Conservation (phyloP, 2,113 vertebrate species). For the Scytalopus superciliaris region DNA sequence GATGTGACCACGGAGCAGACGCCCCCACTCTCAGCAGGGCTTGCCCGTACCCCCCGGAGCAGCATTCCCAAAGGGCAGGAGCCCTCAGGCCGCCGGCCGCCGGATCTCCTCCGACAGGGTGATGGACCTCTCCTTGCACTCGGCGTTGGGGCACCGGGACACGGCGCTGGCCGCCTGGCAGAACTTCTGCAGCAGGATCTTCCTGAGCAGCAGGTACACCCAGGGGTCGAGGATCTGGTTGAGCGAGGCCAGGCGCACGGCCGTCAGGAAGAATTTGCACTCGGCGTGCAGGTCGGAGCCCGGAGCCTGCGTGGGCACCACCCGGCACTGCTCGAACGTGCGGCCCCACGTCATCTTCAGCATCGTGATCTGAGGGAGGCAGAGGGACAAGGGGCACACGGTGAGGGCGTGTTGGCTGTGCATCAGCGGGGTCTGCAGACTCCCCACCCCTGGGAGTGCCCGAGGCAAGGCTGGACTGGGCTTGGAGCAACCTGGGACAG, state of each 20-base stretch:
- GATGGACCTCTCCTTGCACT: conserved; percentile 72
- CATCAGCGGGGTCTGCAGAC: too few relatives aligned
- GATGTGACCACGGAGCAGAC: neutral
- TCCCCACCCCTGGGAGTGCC: fast-evolving
- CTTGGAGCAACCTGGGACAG: neutral
- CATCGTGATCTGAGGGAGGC: conserved; percentile 82
- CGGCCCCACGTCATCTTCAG: conserved; percentile 85
- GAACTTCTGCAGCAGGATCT: conserved; percentile 89
- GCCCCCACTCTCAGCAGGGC: conserved; percentile 38
- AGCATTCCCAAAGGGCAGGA: neutral
- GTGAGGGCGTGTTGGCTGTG: neutral
- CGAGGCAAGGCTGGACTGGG: neutral
- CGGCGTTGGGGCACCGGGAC: conserved; percentile 81
- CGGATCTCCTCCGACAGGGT: conserved; percentile 71
- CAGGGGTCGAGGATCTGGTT: conserved; percentile 98
- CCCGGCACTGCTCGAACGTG: conserved; percentile 79
- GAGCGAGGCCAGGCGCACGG: conserved; percentile 91
- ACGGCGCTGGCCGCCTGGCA: conserved; percentile 88
- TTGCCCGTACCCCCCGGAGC: neutral
- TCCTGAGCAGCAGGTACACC: conserved; percentile 93
- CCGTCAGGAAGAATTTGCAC: conserved; percentile 86
- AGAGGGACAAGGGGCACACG: neutral
- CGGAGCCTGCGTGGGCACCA: neutral
- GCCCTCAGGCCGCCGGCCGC: conserved; percentile 57
- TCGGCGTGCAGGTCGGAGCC: conserved; percentile 68